Conservation (phyloP, 2,888 invertebrate species). For the Acanthacorydalis orientalis region DNA sequence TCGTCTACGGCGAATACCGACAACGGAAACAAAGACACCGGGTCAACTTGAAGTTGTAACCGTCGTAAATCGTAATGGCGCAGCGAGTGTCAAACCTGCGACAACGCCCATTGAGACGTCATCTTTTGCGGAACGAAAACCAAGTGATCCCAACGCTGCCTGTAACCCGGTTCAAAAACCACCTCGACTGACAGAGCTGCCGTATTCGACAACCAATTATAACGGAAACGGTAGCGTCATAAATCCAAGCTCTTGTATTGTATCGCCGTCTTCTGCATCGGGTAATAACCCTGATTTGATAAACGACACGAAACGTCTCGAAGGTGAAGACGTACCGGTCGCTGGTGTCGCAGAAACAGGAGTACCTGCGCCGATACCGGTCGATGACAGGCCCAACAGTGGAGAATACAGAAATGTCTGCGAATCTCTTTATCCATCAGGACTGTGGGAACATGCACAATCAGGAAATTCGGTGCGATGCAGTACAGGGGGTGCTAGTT, state of each 20-base stretch:
- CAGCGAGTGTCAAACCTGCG: conserved; percentile 24
- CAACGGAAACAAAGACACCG: conserved; percentile 59
- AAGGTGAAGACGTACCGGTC: conserved; percentile 28
- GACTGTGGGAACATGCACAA: conserved; percentile 50
- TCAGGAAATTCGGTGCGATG: conserved; percentile 16
- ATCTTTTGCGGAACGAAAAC: conserved; percentile 24
- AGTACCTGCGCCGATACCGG: conserved; percentile 16
- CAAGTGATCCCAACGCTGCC: conserved; percentile 24
- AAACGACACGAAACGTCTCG: conserved; percentile 59
- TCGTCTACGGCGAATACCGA: conserved; percentile 53
- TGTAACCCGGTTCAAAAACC: conserved; percentile 58
- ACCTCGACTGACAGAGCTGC: conserved; percentile 46
- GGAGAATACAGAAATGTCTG: conserved; percentile 64
- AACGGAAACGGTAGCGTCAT: conserved; percentile 48
- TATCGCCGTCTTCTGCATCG: conserved; percentile 56
- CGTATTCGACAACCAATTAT: conserved; percentile 51
- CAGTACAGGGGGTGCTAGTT: conserved; percentile 30
- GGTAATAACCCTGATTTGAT: conserved; percentile 74
- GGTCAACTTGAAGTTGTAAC: conserved; percentile 57
- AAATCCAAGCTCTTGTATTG: conserved; percentile 45
- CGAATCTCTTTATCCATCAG: conserved; percentile 63
- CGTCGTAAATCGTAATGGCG: conserved; percentile 34
- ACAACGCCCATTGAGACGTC: conserved; percentile 35
- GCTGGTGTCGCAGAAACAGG: conserved; percentile 23
- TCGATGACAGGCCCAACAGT: conserved; percentile 38